Conservation (phyloP, 2,113 vertebrate species). For the Spizaetus ornatus region DNA sequence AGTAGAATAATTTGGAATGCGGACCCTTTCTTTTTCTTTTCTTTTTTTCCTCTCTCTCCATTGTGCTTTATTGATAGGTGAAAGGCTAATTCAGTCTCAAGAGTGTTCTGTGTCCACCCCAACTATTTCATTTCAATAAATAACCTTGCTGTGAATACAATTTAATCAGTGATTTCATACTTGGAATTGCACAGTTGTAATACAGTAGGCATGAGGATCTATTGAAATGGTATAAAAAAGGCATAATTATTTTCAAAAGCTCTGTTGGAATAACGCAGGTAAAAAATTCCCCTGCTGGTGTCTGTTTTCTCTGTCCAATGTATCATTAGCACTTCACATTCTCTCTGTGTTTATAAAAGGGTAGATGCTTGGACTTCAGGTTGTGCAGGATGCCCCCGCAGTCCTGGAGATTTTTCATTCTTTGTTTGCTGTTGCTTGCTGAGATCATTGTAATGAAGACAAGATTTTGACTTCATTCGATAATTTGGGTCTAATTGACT, state of each 20-base stretch:
- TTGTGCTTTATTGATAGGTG: background rate
- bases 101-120: background rate
- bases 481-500: background rate
- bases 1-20: background rate
- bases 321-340: constrained; percentile 34
- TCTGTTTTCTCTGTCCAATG: background rate
- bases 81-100: constrained; percentile 21
- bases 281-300: constrained; percentile 31
- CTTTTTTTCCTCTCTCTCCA: background rate
- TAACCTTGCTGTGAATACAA: constrained; percentile 28
- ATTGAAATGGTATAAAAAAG: constrained; percentile 20
- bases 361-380: background rate
- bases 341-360: background rate
- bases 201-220: background rate
- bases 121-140: constrained; percentile 18
- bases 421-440: background rate
- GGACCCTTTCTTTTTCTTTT: background rate
- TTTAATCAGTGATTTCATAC: constrained; percentile 63
- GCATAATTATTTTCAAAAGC: constrained; percentile 62
- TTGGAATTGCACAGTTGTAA: constrained; percentile 24
- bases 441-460: background rate
- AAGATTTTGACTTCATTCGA: background rate
- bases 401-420: background rate
- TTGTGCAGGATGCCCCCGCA: background rate
- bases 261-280: background rate